phyloP scores from a whole-genome alignment of 2,797 vertebrate species.

The Mormyrus hasselquistii region DNA sequence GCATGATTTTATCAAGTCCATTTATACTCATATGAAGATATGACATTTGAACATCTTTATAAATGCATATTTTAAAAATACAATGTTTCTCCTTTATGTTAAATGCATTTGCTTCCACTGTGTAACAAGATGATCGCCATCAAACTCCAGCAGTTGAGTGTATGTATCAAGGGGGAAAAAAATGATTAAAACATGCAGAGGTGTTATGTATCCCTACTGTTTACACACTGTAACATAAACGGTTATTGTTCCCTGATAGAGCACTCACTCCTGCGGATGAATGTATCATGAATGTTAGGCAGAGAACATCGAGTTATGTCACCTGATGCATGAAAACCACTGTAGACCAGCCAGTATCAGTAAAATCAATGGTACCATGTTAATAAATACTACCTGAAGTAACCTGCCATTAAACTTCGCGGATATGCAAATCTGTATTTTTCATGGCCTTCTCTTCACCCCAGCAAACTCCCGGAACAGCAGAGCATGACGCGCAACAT shows the following conservation, averaged over 20 bases:
- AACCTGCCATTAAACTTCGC: conserved; percentile 36
- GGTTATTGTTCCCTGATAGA: conserved; percentile 16
- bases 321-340: conserved; percentile 29
- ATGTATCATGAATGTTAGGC: not conserved
- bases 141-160: not conserved
- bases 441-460: conserved; percentile 47
- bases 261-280: conserved; percentile 25
- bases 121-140: not conserved
- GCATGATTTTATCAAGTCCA: not conserved
- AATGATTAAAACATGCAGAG: not conserved
- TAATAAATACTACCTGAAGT: conserved; percentile 35
- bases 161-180: not conserved
- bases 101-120: not conserved
- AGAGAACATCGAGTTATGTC: conserved; percentile 24
- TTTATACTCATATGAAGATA: not conserved
- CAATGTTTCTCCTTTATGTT: not conserved
- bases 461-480: conserved; percentile 38
- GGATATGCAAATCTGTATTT: conserved; percentile 32
- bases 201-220: not conserved
- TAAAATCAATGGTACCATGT: conserved; percentile 43
- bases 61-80: not conserved
- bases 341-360: conserved; percentile 41
- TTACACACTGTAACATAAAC: not conserved
- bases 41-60: not conserved
- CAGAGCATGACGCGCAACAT: conserved; percentile 22